Evolutionary conservation across 2,113 vertebrate genomes (phyloP).

Genomic region (Macrotus californicus): DNA sequence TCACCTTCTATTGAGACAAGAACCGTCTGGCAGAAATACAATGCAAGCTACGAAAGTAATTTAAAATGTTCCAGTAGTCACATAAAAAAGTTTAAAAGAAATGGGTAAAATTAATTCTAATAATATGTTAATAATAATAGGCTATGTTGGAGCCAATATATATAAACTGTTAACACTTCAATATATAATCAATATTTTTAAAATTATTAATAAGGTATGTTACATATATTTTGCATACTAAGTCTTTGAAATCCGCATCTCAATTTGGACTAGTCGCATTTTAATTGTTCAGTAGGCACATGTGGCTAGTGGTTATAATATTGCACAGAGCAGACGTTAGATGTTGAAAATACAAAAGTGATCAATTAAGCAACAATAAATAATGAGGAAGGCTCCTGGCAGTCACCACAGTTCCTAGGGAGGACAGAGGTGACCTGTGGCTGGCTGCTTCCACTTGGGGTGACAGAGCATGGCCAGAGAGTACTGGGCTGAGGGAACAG

Average conservation of each 20-base stretch:
- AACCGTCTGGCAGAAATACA: neutral
- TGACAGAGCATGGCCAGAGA: neutral
- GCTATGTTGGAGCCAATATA: neutral
- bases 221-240: neutral
- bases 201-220: neutral
- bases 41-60: neutral
- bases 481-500: no score
- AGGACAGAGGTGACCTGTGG: neutral
- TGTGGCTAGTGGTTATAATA: neutral
- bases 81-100: neutral
- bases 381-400: neutral
- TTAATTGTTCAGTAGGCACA: neutral
- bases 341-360: neutral
- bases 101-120: neutral
- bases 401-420: neutral
- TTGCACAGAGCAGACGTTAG: neutral
- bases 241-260: slow-evolving; percentile 10
- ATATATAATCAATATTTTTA: neutral
- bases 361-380: neutral
- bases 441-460: neutral
- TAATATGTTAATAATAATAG: neutral
- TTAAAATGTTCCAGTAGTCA: neutral
- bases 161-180: neutral
- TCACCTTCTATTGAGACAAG: neutral
- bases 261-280: neutral